These are phyloP conservation scores for Adrianichthys oophorus DNA, from an alignment of 2,797 vertebrate genomes.

Conservation along the genomic window DNA sequence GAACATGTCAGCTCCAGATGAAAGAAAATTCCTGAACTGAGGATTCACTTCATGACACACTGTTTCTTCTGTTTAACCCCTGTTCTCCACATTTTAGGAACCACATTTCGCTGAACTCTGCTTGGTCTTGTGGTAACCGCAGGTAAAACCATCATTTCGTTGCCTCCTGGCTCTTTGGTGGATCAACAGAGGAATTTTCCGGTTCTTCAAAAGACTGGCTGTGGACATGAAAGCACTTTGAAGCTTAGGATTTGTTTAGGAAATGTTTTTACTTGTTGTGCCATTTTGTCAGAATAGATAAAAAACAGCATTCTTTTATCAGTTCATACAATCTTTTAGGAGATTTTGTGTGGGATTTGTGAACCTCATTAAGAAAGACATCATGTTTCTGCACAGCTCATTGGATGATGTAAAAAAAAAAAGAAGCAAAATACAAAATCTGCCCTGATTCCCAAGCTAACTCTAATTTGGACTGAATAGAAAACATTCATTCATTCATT, in stretches of 20 bases:
- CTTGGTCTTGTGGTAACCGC: constrained; percentile 19
- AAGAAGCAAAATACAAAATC: too few relatives aligned
- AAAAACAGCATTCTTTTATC: too few relatives aligned
- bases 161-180: constrained; percentile 1
- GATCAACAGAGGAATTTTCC: not conserved
- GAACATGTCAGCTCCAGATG: constrained; percentile 32
- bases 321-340: too few relatives aligned
- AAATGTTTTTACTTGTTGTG: too few relatives aligned
- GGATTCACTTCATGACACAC: constrained; percentile 38
- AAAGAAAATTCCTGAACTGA: constrained; percentile 49
- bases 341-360: too few relatives aligned
- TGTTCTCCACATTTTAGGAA: constrained; percentile 11
- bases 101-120: constrained; percentile 15
- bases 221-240: not conserved
- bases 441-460: too few relatives aligned
- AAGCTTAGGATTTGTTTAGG: too few relatives aligned
- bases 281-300: too few relatives aligned
- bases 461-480: not conserved
- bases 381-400: too few relatives aligned
- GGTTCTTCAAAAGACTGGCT: not conserved
- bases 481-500: too few relatives aligned
- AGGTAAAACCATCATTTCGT: constrained; percentile 27
- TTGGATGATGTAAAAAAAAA: too few relatives aligned
- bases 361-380: too few relatives aligned
- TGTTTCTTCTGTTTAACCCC: constrained; percentile 39